Conservation (phyloP, 1,140 invertebrate species). For the Laupala kohalensis region DNA sequence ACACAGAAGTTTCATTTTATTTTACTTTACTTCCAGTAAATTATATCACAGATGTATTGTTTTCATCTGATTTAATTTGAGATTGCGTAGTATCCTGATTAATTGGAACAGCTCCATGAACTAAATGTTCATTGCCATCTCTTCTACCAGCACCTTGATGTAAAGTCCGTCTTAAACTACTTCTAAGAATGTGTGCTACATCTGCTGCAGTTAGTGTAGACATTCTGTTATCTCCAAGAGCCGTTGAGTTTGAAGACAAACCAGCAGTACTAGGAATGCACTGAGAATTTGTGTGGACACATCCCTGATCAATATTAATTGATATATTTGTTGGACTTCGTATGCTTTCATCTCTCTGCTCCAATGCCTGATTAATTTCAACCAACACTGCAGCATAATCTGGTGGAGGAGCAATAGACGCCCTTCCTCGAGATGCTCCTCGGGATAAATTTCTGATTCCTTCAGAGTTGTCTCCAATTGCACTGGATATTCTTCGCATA, state of each 20-base stretch:
- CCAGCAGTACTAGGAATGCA: not conserved
- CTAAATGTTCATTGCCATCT: not conserved
- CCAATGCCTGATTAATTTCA: conserved; percentile 35
- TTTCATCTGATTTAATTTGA: not conserved
- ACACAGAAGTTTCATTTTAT: not conserved
- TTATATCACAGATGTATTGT: conserved; percentile 4
- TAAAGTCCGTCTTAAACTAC: conserved; percentile 36
- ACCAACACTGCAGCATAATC: conserved; percentile 49
- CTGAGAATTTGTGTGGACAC: conserved; percentile 21
- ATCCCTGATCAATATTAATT: not conserved
- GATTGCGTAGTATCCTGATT: not conserved
- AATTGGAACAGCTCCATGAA: not conserved
- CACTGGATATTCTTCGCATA: conserved; percentile 49
- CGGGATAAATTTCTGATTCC: conserved; percentile 19
- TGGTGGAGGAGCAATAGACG: conserved; percentile 36
- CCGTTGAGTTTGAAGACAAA: not conserved
- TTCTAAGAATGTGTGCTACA: conserved; percentile 41
- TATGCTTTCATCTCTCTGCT: conserved; percentile 20
- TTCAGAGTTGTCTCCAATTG: conserved; percentile 27
- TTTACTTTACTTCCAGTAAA: not conserved
- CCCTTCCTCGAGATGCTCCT: not conserved
- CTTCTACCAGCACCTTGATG: no score
- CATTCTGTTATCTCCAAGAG: conserved; percentile 12
- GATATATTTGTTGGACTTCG: conserved; percentile 15
- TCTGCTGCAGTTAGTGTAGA: conserved; percentile 38